phyloP scores from a whole-genome alignment of 2,888 invertebrate genomes.

The Mesorhabditis spiculigera region DNA sequence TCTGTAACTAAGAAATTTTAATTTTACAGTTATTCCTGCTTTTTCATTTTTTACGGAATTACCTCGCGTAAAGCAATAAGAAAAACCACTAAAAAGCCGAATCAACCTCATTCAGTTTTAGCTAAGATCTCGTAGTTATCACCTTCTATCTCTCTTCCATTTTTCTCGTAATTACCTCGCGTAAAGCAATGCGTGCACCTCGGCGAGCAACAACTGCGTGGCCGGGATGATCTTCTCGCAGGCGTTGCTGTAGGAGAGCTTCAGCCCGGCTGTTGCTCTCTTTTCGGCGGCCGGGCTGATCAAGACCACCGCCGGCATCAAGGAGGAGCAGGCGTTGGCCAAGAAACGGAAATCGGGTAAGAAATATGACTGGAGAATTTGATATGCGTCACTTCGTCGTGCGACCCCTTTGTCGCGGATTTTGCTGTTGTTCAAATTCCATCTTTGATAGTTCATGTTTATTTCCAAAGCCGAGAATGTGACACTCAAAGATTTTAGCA shows the following conservation, averaged over 20 bases:
- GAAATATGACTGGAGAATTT: no score
- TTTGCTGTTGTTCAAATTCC: constrained; percentile 11
- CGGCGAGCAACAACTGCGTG: no score
- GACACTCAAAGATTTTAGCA: no score
- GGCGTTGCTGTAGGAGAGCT: constrained; percentile 52
- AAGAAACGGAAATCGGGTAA: constrained; percentile 11
- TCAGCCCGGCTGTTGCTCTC: constrained; percentile 53
- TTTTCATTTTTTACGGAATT: no score
- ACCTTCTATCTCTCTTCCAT: background rate
- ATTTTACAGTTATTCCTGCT: no score
- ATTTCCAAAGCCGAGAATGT: no score
- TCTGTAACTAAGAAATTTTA: no score
- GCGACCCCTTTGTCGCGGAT: background rate
- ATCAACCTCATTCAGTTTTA: no score
- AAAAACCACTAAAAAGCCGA: no score
- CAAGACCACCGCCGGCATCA: constrained; percentile 49
- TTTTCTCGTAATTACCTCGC: background rate
- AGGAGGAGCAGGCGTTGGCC: constrained; percentile 24
- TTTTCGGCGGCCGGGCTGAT: constrained; percentile 54
- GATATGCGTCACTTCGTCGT: no score
- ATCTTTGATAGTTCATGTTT: constrained; percentile 10
- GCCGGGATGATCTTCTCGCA: constrained; percentile 52
- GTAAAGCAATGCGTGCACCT: background rate
- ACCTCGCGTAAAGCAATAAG: no score
- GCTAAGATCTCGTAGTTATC: no score